Conservation (phyloP, 1,140 invertebrate species). For the Brachionus sp. region DNA sequence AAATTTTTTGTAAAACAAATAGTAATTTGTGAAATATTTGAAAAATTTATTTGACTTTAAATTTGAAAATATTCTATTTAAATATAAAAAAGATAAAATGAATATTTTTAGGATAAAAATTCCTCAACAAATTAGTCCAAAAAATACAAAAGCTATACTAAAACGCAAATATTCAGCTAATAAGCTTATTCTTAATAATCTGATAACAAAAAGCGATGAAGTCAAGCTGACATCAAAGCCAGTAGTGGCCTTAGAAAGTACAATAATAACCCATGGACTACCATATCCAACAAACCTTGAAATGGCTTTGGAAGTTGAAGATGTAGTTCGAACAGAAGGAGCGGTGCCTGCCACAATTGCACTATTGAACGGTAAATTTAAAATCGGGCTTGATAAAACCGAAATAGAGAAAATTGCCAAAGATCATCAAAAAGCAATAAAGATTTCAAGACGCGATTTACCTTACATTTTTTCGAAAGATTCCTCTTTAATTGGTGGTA, state of each 20-base stretch:
- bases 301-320: constrained; percentile 77
- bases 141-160: neutral
- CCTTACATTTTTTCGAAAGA: constrained; percentile 63
- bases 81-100: neutral
- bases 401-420: constrained; percentile 64
- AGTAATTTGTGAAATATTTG: neutral
- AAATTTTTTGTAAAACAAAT: neutral
- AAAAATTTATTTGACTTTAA: neutral
- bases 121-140: neutral
- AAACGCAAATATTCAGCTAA: neutral
- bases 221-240: constrained; percentile 61
- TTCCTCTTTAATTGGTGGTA: constrained; percentile 55
- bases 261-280: constrained; percentile 97
- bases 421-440: constrained; percentile 62
- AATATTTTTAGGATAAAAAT: neutral
- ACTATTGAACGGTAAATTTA: constrained; percentile 76
- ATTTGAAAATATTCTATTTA: neutral
- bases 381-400: constrained; percentile 68
- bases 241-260: constrained; percentile 90
- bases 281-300: constrained; percentile 85
- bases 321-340: constrained; percentile 70
- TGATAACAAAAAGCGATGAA: constrained; percentile 40
- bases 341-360: constrained; percentile 90
- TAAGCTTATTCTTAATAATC: constrained; percentile 11
- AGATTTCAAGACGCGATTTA: constrained; percentile 82